Base-by-base conservation (phyloP, 1,140 invertebrate species). In the Solenopsis invicta region DNA sequence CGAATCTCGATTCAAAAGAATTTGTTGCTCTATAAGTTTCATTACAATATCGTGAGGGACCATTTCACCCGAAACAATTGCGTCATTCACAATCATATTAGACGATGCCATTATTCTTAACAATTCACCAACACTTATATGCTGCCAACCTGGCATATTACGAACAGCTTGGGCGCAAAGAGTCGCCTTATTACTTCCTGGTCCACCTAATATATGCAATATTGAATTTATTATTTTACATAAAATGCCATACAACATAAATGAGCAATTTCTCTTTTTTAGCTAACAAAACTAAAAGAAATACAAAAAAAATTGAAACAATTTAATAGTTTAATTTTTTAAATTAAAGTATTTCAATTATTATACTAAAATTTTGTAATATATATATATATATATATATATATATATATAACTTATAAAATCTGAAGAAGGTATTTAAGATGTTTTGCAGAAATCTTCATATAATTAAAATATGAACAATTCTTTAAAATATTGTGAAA, bases 61-160 rank as follows among this genome's bases (percentile, higher is more conserved):
- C 94, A 98, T 96, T 93, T 98, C 98, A 9, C 98, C 98, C n/a
- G 97, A 97, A 52, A 97, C 96, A 86, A 99, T 96, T 12, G 97
- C 96, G 37, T 97, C 96, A 69, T 97, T 93, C 91, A 97, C 94
- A 84, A 96, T 94, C 61, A 96, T 96, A 94, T 94, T 97, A 95
- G 76, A 93, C 0, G 94, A 87, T 4, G 97, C 97, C 54, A 97
- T 95, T 0, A 96, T 95, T 72, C 98, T 96, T 5, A 98, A 95
- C 16, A 97, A 92, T 77, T 97, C 96, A 2, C 98, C 97, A 13
- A 98, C 94, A 90, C 97, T 98, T 34, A 98, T 95, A 91, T 98
- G 97, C 2, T 96, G 96, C 98, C 98, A 98, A 2, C 97, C 97
- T 0, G 96, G 96, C 88, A 97, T 96, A 48, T 97, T 96, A 1